Conservation (phyloP, 2,888 invertebrate genomes). For the Rhingia campestris region DNA sequence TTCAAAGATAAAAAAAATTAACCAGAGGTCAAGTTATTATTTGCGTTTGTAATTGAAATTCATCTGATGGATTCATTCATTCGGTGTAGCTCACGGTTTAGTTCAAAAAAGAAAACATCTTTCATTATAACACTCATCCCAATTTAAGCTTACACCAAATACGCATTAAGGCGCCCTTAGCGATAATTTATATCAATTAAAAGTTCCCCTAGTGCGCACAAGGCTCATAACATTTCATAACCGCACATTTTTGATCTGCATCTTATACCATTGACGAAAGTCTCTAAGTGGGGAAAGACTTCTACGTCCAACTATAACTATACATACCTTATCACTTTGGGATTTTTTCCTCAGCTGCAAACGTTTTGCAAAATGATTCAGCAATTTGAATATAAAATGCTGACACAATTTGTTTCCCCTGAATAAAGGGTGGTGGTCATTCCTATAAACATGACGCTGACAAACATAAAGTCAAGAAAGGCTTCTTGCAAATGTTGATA, state of each 20-base stretch:
- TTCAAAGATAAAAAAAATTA: conserved; percentile 27
- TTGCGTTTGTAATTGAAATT: conserved; percentile 38
- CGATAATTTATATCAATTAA: conserved; percentile 45
- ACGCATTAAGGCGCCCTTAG: conserved; percentile 15
- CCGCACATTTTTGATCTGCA: background rate
- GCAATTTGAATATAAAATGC: conserved; percentile 43
- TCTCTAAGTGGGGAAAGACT: background rate
- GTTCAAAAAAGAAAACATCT: background rate
- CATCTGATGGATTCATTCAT: conserved; percentile 45
- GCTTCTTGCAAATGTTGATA: conserved; percentile 46
- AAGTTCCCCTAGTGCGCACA: background rate
- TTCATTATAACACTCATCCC: conserved; percentile 2
- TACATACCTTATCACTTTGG: conserved; percentile 38
- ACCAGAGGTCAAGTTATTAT: conserved; percentile 41
- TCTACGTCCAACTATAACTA: background rate
- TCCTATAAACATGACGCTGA: conserved; percentile 1
- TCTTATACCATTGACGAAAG: background rate
- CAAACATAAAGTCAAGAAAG: background rate
- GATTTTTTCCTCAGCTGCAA: conserved; percentile 16
- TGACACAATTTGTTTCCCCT: conserved; percentile 30
- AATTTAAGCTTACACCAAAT: background rate
- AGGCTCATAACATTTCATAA: background rate
- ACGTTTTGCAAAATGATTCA: conserved; percentile 46
- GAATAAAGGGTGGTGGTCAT: conserved; percentile 16
- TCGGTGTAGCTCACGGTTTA: conserved; percentile 19